phyloP scores from a whole-genome alignment of 2,797 vertebrate genomes.

The Gallinago solitaria region DNA sequence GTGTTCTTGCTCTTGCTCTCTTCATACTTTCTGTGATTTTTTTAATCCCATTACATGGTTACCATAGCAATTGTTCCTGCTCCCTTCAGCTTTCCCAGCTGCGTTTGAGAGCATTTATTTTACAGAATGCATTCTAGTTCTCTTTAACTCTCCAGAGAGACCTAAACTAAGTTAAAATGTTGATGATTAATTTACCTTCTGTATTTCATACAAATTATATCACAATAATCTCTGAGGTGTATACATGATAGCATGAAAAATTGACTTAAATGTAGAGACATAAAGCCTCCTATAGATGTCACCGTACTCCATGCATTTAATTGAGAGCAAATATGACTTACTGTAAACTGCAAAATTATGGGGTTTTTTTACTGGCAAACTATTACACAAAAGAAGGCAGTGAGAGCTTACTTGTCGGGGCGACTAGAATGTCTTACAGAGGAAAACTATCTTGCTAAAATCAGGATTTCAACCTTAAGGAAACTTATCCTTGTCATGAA shows the following conservation, averaged over 20 bases:
- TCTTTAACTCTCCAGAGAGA: conserved; percentile 23
- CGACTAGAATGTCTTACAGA: background rate
- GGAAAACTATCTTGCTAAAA: background rate
- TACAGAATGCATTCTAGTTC: background rate
- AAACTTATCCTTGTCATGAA: background rate
- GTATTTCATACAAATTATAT: conserved; percentile 23
- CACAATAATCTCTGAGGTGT: background rate
- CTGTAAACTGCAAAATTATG: background rate
- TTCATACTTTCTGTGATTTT: conserved; percentile 25
- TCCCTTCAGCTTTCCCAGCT: conserved; percentile 15
- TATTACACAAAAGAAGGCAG: background rate
- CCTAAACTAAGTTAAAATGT: background rate
- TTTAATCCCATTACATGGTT: conserved; percentile 55
- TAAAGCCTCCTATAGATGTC: conserved; percentile 75
- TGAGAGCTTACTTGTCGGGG: background rate
- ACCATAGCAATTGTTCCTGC: conserved; percentile 71
- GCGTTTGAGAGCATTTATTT: conserved; percentile 44
- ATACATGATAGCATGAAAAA: background rate
- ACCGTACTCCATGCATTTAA: conserved; percentile 66
- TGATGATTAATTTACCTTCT: conserved; percentile 37
- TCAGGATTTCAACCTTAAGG: background rate
- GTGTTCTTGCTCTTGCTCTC: background rate
- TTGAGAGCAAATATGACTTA: background rate
- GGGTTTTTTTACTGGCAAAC: background rate
- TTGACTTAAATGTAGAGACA: background rate